phyloP scores from a whole-genome alignment of 2,888 invertebrate species.

The Cerastoderma edule region DNA sequence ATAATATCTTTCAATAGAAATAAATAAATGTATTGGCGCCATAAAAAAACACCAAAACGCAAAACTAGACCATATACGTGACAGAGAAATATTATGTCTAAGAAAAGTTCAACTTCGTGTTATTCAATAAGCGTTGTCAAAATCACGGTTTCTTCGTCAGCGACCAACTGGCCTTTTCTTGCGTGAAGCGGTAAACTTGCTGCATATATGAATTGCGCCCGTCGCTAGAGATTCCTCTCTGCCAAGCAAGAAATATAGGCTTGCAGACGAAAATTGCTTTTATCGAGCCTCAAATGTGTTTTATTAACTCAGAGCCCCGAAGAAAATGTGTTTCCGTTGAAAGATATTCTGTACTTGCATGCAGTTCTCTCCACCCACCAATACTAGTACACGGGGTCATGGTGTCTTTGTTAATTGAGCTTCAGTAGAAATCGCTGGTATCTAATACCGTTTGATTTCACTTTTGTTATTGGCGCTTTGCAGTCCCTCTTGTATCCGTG shows the following conservation, averaged over 20 bases:
- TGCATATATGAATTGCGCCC: not conserved
- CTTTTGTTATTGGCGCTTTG: too few species aligned
- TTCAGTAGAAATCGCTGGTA: too few species aligned
- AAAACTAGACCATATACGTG: too few species aligned
- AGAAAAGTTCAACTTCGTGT: too few species aligned
- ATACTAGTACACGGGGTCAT: not conserved
- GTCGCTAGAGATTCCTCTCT: not conserved
- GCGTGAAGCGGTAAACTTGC: not conserved
- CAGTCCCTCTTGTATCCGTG: too few species aligned
- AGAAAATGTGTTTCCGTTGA: not conserved
- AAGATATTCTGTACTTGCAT: not conserved
- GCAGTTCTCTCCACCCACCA: not conserved
- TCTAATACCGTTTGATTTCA: too few species aligned
- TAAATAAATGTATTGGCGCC: too few species aligned
- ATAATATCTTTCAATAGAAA: too few species aligned
- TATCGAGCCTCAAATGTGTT: conserved; percentile 14
- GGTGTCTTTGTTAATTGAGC: not conserved
- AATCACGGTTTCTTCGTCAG: too few species aligned
- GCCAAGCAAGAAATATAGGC: not conserved
- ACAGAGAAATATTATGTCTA: too few species aligned
- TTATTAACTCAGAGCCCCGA: not conserved
- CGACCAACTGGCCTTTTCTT: not conserved
- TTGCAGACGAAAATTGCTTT: conserved; percentile 13
- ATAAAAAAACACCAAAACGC: too few species aligned
- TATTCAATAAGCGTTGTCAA: too few species aligned